Base-by-base conservation (phyloP, 2,888 invertebrate genomes). In the Aelia acuminata region DNA sequence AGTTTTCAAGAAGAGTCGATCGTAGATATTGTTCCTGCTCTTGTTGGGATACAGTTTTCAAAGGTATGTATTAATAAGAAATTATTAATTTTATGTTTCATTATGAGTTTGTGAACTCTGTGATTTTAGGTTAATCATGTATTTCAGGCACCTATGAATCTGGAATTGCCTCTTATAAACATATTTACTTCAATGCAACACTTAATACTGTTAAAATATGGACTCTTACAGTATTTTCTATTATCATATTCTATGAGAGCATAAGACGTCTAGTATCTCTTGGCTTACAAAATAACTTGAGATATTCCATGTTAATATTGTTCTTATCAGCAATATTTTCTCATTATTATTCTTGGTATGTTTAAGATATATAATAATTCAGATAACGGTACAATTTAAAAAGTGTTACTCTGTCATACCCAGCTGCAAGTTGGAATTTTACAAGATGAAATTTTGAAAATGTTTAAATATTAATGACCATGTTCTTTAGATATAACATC, bases 21-120 rank as follows among this genome's bases (percentile, higher is more conserved):
- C 94, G 93, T 90, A 93, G 93, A 89, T 94, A 94, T 90, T 96
- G 96, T 91, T 94, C 94, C 26, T 96, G 96, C 92, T 95, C 95
- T 20, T 96, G 96, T 91, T 96, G 96, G 95, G 96, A 96, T 91
- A 96, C 96, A 0, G 94, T 96, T 13, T 96, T 96, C 91, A 95
- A 96, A 94, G 96, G 95, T 94, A 92, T 91, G 87, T 31, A n/a
- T 26, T 80, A 85, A 63, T 87, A 22, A 43, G 47, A 22, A 39
- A 63, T 57, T n/a, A n/a, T n/a, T 47, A 15, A 35, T 18, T 43
- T 53, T 13, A 63, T 47, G n/a, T n/a, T n/a, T n/a, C n/a, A n/a
- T n/a, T n/a, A n/a, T n/a, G n/a, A n/a, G 63, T 49, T 35, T 15
- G 22, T 53, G 35, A 47, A 49, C n/a, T 84, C 26, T 57, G 22